Evolutionary conservation across 2,888 invertebrate genomes (phyloP).

Genomic region (Chironomus tentans): DNA sequence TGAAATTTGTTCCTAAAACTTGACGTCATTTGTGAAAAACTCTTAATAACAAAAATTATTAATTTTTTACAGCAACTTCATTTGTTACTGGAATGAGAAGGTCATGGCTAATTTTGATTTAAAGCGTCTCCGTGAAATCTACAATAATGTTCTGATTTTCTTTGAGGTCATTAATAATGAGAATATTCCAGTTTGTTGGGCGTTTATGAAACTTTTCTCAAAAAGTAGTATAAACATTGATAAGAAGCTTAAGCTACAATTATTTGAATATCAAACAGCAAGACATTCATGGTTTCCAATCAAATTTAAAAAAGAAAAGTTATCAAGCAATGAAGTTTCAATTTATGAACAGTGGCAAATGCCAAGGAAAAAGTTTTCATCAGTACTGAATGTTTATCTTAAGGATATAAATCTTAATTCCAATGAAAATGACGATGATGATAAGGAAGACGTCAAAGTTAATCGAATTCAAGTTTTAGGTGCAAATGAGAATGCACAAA

Average conservation of each 20-base stretch:
- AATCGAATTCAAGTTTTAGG: not conserved
- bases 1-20: too few relatives aligned
- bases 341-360: slow-evolving; percentile 21
- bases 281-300: not conserved
- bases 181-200: slow-evolving; percentile 10
- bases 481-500: not conserved
- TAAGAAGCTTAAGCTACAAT: slow-evolving; percentile 8
- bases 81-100: slow-evolving; percentile 25
- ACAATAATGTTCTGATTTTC: slow-evolving; percentile 16
- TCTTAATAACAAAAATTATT: too few relatives aligned
- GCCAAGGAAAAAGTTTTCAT: not conserved
- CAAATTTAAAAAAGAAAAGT: not conserved
- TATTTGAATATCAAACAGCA: slow-evolving; percentile 11
- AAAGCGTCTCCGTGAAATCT: not conserved
- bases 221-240: slow-evolving; percentile 9
- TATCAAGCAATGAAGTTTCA: not conserved
- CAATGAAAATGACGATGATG: not conserved
- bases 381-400: not conserved
- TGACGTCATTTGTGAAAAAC: too few relatives aligned
- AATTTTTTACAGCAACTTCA: slow-evolving; percentile 1
- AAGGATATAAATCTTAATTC: not conserved
- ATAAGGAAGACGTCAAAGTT: not conserved
- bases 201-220: slow-evolving; percentile 20
- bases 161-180: slow-evolving; percentile 22
- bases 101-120: slow-evolving; percentile 15